Base-by-base conservation (phyloP, 2,888 invertebrate species). In the Leptothorax acervorum region DNA sequence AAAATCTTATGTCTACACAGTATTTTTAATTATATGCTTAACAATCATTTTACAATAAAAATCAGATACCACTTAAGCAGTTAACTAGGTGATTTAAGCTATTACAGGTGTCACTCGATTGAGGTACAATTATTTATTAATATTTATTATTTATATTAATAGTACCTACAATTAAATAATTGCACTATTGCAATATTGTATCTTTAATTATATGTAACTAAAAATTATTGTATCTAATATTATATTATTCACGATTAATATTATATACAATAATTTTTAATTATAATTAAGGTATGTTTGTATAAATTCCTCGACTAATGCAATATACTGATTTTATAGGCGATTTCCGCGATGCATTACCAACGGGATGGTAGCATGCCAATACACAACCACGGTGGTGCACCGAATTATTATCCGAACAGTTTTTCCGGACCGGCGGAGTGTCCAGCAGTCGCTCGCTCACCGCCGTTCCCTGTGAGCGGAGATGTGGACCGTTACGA, bases 321-420 rank as follows among this genome's bases (percentile, higher is more conserved):
- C 8, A 48, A 39, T 28, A 35, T 42, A 31, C 42, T 45, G 8
- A 57, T 57, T 35, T 89, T 86, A 53, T 95, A 96, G 87, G 96
- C 96, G 3, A 95, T 96, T 4, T 95, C 96, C 0, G 92, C 95
- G 0, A 94, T 95, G 55, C 98, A 99, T 95, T 99, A 98, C 93
- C 98, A 99, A 95, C 96, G 99, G 57, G 99, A 99, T 94, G 99
- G 99, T 0, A 96, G 97, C 3, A 97, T 97, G 96, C 95, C 96
- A 62, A 95, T 96, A 57, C 96, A 96, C 90, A 99, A 98, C 95
- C 98, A 99, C 95, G 97, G 96, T 6, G 97, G 97, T 39, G 97
- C 97, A 5, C 99, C 99, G 5, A 99, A 99, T 95, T 99, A 99
- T 94, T 99, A 97, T 96, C 99, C 99, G 0, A 99, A 99, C 95